Evolutionary conservation across 1,140 invertebrate genomes (phyloP).

Genomic region (Drosophila lacteicornis): DNA sequence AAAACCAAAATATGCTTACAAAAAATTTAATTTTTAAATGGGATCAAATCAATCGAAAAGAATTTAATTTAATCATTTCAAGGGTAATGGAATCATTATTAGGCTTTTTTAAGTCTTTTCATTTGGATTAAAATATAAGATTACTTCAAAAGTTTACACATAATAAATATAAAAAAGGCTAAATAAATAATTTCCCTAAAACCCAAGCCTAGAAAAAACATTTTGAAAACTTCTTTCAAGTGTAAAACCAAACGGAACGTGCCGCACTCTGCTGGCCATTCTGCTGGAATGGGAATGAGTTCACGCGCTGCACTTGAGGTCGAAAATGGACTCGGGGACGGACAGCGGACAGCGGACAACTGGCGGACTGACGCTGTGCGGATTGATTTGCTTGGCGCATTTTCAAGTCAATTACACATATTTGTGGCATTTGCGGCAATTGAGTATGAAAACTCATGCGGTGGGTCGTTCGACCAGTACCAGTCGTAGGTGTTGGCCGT

Average conservation of each 20-base stretch:
- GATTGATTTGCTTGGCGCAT: slow-evolving; percentile 79
- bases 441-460: slow-evolving; percentile 74
- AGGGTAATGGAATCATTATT: no score
- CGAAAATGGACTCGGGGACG: slow-evolving; percentile 47
- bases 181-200: neutral
- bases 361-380: slow-evolving; percentile 39
- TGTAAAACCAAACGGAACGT: slow-evolving; percentile 15
- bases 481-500: slow-evolving; percentile 70
- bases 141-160: neutral
- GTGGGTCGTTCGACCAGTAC: slow-evolving; percentile 58
- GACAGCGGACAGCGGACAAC: slow-evolving; percentile 3
- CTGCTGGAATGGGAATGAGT: slow-evolving; percentile 71
- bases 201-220: neutral
- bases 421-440: slow-evolving; percentile 81
- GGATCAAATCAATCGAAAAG: no score
- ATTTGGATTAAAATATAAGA: no score
- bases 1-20: no score
- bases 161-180: neutral
- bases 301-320: slow-evolving; percentile 80
- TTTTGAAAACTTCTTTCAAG: neutral
- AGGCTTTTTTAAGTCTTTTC: no score
- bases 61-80: no score
- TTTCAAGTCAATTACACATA: slow-evolving; percentile 83
- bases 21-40: no score
- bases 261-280: slow-evolving; percentile 52